These are phyloP conservation scores for Thunnus albacares DNA, from an alignment of 2,797 vertebrate species.

Conservation along the genomic window DNA sequence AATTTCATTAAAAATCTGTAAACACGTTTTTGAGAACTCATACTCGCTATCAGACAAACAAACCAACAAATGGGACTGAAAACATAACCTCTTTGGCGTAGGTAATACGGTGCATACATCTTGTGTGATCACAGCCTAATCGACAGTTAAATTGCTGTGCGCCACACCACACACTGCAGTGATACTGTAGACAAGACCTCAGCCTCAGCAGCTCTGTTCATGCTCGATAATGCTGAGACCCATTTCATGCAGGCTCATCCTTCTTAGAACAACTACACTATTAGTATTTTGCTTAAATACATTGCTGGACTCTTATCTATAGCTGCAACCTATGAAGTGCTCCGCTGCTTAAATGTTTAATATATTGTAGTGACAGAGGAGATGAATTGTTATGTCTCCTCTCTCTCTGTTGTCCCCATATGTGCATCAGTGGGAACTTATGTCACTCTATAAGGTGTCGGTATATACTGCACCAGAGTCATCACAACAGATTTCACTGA, in stretches of 20 bases:
- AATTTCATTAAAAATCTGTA: slow-evolving; percentile 32
- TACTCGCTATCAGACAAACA: slow-evolving; percentile 47
- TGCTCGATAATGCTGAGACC: slow-evolving; percentile 67
- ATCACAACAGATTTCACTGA: slow-evolving; percentile 53
- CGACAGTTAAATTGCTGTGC: slow-evolving; percentile 75
- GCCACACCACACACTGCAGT: slow-evolving; percentile 67
- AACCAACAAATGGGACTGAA: slow-evolving; percentile 46
- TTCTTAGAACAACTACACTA: slow-evolving; percentile 54
- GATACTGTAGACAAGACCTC: slow-evolving; percentile 67
- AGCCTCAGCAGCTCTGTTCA: slow-evolving; percentile 66
- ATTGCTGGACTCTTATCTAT: slow-evolving; percentile 52
- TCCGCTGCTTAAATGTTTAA: slow-evolving; percentile 53
- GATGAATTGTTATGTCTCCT: slow-evolving; percentile 31
- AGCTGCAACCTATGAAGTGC: slow-evolving; percentile 46
- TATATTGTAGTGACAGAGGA: slow-evolving; percentile 49
- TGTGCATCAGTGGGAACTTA: slow-evolving; percentile 35
- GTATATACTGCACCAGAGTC: slow-evolving; percentile 29
- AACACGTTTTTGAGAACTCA: slow-evolving; percentile 10
- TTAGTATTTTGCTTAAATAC: slow-evolving; percentile 66
- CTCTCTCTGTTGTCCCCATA: slow-evolving; percentile 19
- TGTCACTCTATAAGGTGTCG: slow-evolving; percentile 39
- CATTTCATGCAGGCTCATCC: slow-evolving; percentile 69
- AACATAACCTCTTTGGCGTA: slow-evolving; percentile 39
- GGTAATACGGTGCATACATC: slow-evolving; percentile 58
- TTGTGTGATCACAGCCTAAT: slow-evolving; percentile 65